Base-by-base conservation (phyloP, 2,888 invertebrate species). In the Chrysomela aeneicollis region DNA sequence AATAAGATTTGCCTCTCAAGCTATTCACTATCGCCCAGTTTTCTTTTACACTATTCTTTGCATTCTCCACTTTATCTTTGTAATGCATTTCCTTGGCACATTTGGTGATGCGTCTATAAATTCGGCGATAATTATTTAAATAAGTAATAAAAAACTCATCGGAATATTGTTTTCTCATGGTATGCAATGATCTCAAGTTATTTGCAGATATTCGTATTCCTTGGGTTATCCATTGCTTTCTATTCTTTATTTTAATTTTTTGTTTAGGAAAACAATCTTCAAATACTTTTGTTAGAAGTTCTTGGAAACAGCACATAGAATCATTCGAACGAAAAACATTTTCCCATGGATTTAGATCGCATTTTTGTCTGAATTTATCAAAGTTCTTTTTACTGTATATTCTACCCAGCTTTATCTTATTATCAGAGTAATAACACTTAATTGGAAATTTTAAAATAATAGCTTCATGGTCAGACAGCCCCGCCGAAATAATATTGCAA, bases 121-220 rank as follows among this genome's bases (percentile, higher is more conserved):
- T 42, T 42, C 42, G n/a, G 42, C 42, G 42, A 42, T 42, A 42
- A 6, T 42, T 42, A 42, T 2, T 42, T 3, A 42, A 42, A 15
- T 42, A 42, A n/a, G n/a, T 6, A n/a, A 42, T 15, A 42, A 42
- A n/a, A 42, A 42, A 42, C 15, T n/a, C n/a, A 42, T 42, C 15
- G 12, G 42, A 15, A 15, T 42, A 42, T 1, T 42, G 42, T 42
- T 42, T 42, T 15, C 42, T 42, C 2, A 42, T n/a, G n/a, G 42
- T 42, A 42, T 42, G 42, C 6, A 15, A 42, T 42, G 42, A 42
- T 42, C 42, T 42, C 42, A 42, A 1, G 42, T 42, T 49, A n/a
- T 49, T 49, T 19, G 49, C 49, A 49, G 49, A 49, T 21, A 49
- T 49, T 19, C 22, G 5, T 19, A 49, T 49, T 8, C 49, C 19